Evolutionary conservation across 2,888 invertebrate genomes (phyloP).

Genomic region (Carterocephalus palaemon): DNA sequence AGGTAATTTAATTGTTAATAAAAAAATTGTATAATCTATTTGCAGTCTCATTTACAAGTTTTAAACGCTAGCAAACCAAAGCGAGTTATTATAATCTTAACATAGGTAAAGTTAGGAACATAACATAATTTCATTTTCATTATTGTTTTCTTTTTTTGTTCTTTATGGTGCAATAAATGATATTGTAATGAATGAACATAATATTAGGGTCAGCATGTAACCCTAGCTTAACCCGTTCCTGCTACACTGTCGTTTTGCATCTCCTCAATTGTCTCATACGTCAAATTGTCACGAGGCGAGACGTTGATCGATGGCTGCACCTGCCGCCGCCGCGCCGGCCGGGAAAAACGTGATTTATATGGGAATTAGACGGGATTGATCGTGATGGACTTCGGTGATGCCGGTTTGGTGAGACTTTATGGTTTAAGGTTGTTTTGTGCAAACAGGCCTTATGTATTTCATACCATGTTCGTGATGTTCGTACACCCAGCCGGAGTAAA

Average conservation of each 20-base stretch:
- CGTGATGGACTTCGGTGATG: constrained; percentile 10
- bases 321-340: constrained; percentile 47
- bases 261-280: constrained; percentile 72
- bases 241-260: constrained; percentile 62
- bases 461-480: too few relatives aligned
- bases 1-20: too few relatives aligned
- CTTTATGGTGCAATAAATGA: too few relatives aligned
- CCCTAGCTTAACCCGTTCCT: constrained; percentile 41
- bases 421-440: background rate
- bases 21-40: too few relatives aligned
- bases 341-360: constrained; percentile 26
- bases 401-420: background rate
- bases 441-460: too few relatives aligned
- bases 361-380: constrained; percentile 23
- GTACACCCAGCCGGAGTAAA: too few relatives aligned
- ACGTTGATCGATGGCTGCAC: constrained; percentile 74
- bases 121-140: too few relatives aligned
- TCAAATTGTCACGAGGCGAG: constrained; percentile 67
- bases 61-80: too few relatives aligned
- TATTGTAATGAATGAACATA: background rate
- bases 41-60: too few relatives aligned
- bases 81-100: too few relatives aligned
- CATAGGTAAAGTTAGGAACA: too few relatives aligned
- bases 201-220: constrained; percentile 43
- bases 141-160: too few relatives aligned